Conservation (phyloP, 2,888 invertebrate species). For the Zaprionus bogoriensis region DNA sequence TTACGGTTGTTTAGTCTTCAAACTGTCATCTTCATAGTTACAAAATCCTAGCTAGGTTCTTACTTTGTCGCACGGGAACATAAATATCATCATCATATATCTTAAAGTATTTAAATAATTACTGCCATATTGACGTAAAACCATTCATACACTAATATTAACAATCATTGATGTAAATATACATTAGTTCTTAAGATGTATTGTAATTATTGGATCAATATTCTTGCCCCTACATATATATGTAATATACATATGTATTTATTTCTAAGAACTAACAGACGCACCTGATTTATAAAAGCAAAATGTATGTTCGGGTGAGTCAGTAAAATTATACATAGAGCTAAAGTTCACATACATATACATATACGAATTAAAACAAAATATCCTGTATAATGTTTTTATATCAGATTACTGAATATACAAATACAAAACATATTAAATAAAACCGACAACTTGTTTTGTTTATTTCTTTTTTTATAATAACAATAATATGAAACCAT, state of each 20-base stretch:
- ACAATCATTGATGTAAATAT: slow-evolving; percentile 27
- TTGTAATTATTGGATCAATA: slow-evolving; percentile 18
- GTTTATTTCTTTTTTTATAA: too few relatives aligned
- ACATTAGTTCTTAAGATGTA: slow-evolving; percentile 9
- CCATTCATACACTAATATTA: slow-evolving; percentile 4
- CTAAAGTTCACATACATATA: slow-evolving; percentile 2
- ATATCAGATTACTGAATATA: slow-evolving; percentile 27
- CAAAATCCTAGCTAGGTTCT: too few relatives aligned
- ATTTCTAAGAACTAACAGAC: slow-evolving; percentile 2
- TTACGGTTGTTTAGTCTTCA: slow-evolving; percentile 13
- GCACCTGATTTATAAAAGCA: slow-evolving; percentile 30
- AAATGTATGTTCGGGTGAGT: slow-evolving; percentile 10
- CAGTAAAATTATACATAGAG: slow-evolving; percentile 8
- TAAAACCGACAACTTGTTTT: background rate
- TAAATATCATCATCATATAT: background rate
- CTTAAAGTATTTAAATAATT: slow-evolving; percentile 7
- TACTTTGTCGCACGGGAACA: background rate
- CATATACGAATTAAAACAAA: slow-evolving; percentile 19
- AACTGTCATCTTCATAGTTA: background rate
- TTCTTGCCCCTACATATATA: slow-evolving; percentile 20
- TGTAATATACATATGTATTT: background rate
- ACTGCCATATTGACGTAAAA: slow-evolving; percentile 38
- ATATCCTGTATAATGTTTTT: slow-evolving; percentile 25
- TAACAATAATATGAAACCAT: too few relatives aligned
- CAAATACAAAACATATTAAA: slow-evolving; percentile 19